phyloP scores from a whole-genome alignment of 23 tunicate genomes.

The Phallusia fumigata region DNA sequence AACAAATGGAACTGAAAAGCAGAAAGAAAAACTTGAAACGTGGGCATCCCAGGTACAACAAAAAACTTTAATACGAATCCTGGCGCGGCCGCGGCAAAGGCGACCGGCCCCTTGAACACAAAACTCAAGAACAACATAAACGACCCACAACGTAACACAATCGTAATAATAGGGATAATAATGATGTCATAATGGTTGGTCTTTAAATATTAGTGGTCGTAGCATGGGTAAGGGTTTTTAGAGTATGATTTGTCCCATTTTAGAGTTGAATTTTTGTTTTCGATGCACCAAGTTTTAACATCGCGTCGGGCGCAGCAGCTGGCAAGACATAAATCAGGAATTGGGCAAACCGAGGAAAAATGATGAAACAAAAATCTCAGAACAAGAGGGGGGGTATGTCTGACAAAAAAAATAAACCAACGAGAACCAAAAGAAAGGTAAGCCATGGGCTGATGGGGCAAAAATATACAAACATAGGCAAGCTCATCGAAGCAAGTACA shows the following conservation, averaged over 20 bases:
- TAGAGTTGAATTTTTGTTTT: too few species aligned
- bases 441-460: background rate
- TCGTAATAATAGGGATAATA: background rate
- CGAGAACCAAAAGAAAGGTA: background rate
- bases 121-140: background rate
- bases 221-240: too few species aligned
- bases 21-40: background rate
- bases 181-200: too few species aligned
- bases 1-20: background rate
- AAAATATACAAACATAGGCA: background rate
- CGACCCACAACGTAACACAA: constrained; percentile 2
- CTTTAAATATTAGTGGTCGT: too few species aligned
- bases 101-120: background rate
- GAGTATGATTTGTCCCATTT: too few species aligned
- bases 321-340: constrained; percentile 2
- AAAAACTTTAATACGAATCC: background rate
- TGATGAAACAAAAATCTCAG: too few species aligned
- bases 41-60: background rate
- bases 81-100: background rate
- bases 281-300: too few species aligned
- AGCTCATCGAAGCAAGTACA: background rate
- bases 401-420: background rate
- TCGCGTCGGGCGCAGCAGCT: background rate
- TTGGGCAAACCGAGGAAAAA: background rate
- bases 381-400: background rate